Evolutionary conservation across 2,113 vertebrate genomes (phyloP).

Genomic region (Toxostoma redivivum): DNA sequence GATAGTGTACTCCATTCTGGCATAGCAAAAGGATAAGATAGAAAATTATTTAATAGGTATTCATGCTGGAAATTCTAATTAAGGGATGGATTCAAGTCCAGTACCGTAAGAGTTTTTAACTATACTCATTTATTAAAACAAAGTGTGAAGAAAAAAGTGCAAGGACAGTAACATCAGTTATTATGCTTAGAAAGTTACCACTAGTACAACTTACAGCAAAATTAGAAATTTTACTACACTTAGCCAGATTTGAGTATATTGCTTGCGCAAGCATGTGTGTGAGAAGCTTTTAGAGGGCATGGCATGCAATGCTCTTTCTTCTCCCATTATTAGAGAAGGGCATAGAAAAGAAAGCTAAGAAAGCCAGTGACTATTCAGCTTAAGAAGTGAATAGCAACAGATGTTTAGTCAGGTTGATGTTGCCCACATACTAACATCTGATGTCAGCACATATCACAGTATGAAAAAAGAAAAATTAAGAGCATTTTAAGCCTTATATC

Average conservation of each 20-base stretch:
- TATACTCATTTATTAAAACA: background rate
- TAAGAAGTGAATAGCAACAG: background rate
- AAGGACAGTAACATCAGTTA: background rate
- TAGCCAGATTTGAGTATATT: background rate
- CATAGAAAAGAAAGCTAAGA: background rate
- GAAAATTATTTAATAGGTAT: slow-evolving; percentile 21
- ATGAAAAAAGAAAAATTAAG: background rate
- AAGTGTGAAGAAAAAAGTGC: background rate
- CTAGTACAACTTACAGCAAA: background rate
- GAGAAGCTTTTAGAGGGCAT: background rate
- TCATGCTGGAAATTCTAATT: background rate
- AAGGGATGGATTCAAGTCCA: background rate
- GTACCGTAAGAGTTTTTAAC: background rate
- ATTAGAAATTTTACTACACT: background rate
- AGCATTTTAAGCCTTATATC: background rate
- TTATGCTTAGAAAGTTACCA: background rate
- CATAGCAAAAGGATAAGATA: slow-evolving; percentile 68
- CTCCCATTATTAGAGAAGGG: background rate
- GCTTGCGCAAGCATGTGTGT: background rate
- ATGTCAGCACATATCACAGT: background rate
- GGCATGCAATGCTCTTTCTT: background rate
- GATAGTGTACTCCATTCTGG: slow-evolving; percentile 89
- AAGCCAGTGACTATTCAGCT: background rate
- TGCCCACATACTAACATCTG: background rate
- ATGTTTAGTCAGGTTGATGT: background rate